phyloP scores from a whole-genome alignment of 2,888 invertebrate species.

The Cataglyphis albicans region DNA sequence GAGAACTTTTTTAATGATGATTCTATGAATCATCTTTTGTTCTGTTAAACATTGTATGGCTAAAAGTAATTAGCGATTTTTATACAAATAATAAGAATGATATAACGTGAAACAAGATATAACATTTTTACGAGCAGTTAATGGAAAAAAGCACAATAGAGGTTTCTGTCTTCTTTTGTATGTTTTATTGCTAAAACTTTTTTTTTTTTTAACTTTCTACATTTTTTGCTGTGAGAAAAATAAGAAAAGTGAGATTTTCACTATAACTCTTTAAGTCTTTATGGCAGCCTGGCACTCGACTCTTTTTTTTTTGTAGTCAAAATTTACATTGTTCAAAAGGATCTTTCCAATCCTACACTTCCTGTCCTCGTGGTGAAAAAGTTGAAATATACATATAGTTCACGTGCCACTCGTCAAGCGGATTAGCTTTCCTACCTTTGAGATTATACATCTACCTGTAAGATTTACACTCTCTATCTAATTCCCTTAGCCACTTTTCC shows the following conservation, averaged over 20 bases:
- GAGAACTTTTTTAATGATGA: no score
- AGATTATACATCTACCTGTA: constrained; percentile 65
- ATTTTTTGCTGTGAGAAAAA: constrained; percentile 7
- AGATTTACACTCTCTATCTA: constrained; percentile 64
- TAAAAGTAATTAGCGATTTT: no score
- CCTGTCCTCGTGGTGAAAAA: constrained; percentile 43
- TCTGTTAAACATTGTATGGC: neutral
- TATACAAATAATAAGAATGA: no score
- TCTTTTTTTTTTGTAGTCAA: constrained; percentile 46
- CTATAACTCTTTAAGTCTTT: constrained; percentile 8
- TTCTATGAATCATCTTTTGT: neutral
- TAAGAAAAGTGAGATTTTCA: constrained; percentile 33
- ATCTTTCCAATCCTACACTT: constrained; percentile 22
- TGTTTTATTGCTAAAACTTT: no score
- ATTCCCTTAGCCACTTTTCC: constrained; percentile 57
- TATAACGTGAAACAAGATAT: no score
- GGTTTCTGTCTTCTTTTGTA: neutral
- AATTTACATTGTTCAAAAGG: constrained; percentile 44
- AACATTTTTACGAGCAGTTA: no score
- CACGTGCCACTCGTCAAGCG: constrained; percentile 74
- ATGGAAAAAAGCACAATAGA: no score
- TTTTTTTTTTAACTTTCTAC: neutral
- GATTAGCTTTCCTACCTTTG: constrained; percentile 71
- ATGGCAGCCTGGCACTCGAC: neutral
- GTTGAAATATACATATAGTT: constrained; percentile 44